Evolutionary conservation across 2,797 vertebrate genomes (phyloP).

Genomic region (Coendou prehensilis): DNA sequence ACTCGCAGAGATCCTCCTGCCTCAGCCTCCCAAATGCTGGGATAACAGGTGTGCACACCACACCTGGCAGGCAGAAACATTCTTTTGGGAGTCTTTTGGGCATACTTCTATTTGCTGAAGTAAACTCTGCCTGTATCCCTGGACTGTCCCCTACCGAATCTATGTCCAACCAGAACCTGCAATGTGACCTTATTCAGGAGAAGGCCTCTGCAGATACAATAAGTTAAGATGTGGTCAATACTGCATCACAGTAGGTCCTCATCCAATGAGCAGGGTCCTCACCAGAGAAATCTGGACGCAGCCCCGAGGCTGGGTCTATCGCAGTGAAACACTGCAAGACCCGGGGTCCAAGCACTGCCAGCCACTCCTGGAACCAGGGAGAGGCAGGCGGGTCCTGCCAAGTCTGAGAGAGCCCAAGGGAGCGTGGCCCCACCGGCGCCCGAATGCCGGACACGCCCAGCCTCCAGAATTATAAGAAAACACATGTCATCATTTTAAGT

Average conservation of each 20-base stretch:
- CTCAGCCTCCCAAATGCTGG: not conserved
- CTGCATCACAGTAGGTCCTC: not conserved
- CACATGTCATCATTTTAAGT: not conserved
- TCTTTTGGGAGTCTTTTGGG: not conserved
- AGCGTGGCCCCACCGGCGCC: not conserved
- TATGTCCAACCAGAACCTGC: not conserved
- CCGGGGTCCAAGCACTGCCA: not conserved
- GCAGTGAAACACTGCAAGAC: not conserved
- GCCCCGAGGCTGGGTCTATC: not conserved
- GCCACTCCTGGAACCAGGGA: not conserved
- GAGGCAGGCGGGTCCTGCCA: not conserved
- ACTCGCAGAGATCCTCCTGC: not conserved
- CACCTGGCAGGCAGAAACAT: not conserved
- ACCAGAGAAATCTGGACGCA: conserved; percentile 15
- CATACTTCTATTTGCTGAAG: not conserved
- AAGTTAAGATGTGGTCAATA: not conserved
- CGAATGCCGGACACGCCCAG: not conserved
- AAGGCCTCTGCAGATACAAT: not conserved
- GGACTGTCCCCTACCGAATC: not conserved
- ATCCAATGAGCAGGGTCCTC: not conserved
- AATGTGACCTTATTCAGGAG: conserved; percentile 1
- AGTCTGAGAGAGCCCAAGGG: not conserved
- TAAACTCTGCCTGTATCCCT: not conserved
- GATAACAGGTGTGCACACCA: not conserved
- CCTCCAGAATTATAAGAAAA: not conserved